Base-by-base conservation (phyloP, 2,888 invertebrate species). In the Boloria euphrosyne region DNA sequence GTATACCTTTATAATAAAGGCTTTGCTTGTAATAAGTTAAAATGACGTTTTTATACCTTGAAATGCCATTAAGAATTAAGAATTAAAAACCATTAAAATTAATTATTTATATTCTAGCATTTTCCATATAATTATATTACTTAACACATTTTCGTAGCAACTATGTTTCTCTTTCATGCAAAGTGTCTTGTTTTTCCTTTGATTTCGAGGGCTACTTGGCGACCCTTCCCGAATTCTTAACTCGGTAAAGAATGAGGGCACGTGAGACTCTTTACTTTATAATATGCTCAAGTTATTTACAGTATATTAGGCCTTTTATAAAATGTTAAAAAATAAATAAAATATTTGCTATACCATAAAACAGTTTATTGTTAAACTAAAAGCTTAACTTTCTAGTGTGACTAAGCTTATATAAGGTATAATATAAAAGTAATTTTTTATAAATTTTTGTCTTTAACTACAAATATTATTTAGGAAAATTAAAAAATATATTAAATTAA, bases 141-240 rank as follows among this genome's bases (percentile, higher is more conserved):
- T 17, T 18, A 43, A 62, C 43, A 43, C 10, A 16, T 52, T 47
- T 52, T 58, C 17, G 31, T 60, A 27, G 13, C 5, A 22, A 62
- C 14, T 46, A 22, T 38, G 50, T 49, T 62, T 55, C 62, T 16
- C 57, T 62, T 55, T 66, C 27, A 65, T 66, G 55, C 51, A 46
- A 55, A 55, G 57, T 46, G 51, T 46, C 46, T 54, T 60, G 44
- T 57, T 66, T 57, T 62, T 51, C 57, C 62, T 66, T 57, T 62
- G 43, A 62, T 66, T 54, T 66, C 57, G 49, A 62, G 66, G 62
- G 62, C 62, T 55, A 66, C 62, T 66, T 46, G 49, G 50, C 18
- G 55, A 62, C 62, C 61, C 62, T 62, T 62, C 17, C 66, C 43
- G 46, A 66, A 62, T 66, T 66, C 55, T 66, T 66, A 13, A 46